Evolutionary conservation across 2,888 invertebrate species (phyloP), one percentile per base, ranked within the genome.

Genomic region (Syrista parreyssii): DNA sequence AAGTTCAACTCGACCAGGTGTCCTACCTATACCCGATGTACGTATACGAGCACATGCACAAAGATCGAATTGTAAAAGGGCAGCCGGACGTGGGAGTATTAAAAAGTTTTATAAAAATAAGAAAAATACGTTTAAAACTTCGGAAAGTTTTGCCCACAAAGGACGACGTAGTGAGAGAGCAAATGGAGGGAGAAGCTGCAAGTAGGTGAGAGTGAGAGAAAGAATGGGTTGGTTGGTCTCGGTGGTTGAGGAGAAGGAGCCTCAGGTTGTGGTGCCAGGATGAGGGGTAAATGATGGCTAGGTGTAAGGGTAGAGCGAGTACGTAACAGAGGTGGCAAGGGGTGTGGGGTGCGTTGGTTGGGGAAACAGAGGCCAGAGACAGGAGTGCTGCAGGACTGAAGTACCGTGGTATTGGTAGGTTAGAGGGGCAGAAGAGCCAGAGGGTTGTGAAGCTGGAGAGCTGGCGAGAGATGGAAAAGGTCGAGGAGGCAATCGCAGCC

Each of bases 51-150:
- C 23, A 55, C 40, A 55, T 55, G 15, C 1, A 9, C 40, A 55
- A 55, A 23, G 40, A 55, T 55, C 23, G 23, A 55, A 55, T 55
- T 2, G 40, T 55, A 55, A 55, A 55, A 55, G 40, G 23, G 23
- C 40, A 23, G 6, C 9, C 23, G 23, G 23, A 23, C 40, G 75
- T 79, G 72, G 81, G 69, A 73, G 71, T 73, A 74, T 75, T 79
- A 78, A 80, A 80, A 80, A 79, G 75, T 82, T 80, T 32, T 34
- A 33, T 3, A 34, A 69, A 69, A 72, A 75, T 77, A 40, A 34
- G 9, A 33, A 33, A 68, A 32, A 32, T 74, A 55, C 68, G 69
- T 68, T 76, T 72, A 74, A 80, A 78, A 80, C 40, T 79, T 76
- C 68, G 31, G 35, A 55, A 34, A 75, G 68, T 74, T 75, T 77